Evolutionary conservation across 2,113 vertebrate species (phyloP).

Genomic region (Myiozetetes cayanensis): DNA sequence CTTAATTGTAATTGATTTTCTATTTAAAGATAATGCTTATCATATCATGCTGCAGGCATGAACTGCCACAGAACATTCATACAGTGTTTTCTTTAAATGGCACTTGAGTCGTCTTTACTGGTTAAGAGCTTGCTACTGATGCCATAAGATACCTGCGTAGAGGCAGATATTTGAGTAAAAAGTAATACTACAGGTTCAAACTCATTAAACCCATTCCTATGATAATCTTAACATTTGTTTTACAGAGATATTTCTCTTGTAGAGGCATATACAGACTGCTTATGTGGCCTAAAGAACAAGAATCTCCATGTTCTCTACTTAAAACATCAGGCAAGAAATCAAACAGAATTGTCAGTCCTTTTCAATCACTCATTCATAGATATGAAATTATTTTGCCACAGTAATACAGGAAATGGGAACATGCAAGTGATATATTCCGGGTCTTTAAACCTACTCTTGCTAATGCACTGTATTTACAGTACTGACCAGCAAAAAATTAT

Average conservation of each 20-base stretch:
- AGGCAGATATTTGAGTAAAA: not conserved
- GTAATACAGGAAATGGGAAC: not conserved
- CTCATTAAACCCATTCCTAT: not conserved
- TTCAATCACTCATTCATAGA: not conserved
- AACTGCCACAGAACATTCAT: not conserved
- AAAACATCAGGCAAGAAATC: not conserved
- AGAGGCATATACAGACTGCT: not conserved
- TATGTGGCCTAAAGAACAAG: not conserved
- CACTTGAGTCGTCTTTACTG: not conserved
- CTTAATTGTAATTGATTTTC: not conserved
- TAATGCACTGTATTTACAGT: not conserved
- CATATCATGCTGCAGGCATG: not conserved
- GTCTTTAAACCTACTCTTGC: not conserved
- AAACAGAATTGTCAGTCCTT: not conserved
- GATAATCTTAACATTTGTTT: not conserved
- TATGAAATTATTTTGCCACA: not conserved
- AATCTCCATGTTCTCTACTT: not conserved
- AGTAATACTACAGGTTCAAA: not conserved
- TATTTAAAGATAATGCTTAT: not conserved
- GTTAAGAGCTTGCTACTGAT: not conserved
- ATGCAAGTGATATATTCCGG: not conserved
- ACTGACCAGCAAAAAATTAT: not conserved
- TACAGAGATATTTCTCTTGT: not conserved
- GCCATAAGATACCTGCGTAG: not conserved
- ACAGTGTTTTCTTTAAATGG: not conserved